phyloP scores from a whole-genome alignment of 2,888 invertebrate genomes.

The Sialis fuliginosa region DNA sequence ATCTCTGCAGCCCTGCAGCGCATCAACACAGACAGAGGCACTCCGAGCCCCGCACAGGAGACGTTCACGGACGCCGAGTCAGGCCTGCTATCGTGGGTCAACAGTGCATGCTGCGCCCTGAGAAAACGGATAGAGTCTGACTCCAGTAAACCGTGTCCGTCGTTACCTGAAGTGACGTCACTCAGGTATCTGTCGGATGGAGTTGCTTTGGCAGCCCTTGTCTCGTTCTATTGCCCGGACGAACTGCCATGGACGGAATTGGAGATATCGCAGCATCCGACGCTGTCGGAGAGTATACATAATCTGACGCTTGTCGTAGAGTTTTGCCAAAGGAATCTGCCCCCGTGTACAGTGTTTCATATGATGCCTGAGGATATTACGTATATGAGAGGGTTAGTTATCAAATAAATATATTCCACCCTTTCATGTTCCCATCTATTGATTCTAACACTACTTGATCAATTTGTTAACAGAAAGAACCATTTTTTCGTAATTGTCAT shows the following conservation, averaged over 20 bases:
- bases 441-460: too few relatives aligned
- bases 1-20: constrained; percentile 72
- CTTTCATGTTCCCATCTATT: too few relatives aligned
- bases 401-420: too few relatives aligned
- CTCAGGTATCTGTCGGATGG: constrained; percentile 84
- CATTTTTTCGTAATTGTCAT: too few relatives aligned
- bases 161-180: constrained; percentile 56
- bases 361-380: constrained; percentile 92
- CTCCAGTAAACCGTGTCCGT: constrained; percentile 20
- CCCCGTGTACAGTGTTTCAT: constrained; percentile 75
- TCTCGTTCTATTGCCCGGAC: constrained; percentile 81
- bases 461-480: too few relatives aligned
- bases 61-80: constrained; percentile 51
- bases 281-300: constrained; percentile 77
- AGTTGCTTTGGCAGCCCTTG: constrained; percentile 67
- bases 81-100: constrained; percentile 75
- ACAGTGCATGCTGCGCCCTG: constrained; percentile 67
- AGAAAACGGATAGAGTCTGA: constrained; percentile 35
- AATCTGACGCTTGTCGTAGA: constrained; percentile 76
- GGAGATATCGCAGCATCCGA: constrained; percentile 42
- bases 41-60: constrained; percentile 15
- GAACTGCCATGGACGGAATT: constrained; percentile 55
- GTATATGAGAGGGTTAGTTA: constrained; percentile 68
- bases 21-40: constrained; percentile 33
- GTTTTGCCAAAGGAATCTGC: constrained; percentile 66